Base-by-base conservation (phyloP, 2,113 vertebrate genomes). In the Macroglossus sobrinus region DNA sequence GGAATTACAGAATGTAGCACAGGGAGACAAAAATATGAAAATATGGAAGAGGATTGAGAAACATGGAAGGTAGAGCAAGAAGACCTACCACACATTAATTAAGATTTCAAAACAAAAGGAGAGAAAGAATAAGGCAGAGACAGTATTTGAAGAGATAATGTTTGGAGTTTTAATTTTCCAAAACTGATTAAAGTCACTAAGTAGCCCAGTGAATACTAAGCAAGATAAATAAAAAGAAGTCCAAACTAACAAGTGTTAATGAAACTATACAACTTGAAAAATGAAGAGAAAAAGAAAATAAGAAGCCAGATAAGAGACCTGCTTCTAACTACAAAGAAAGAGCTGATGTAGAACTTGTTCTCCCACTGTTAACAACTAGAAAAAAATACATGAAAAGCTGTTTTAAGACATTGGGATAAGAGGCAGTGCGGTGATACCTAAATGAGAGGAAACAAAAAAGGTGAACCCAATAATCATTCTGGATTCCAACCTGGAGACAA, bases 221-320 rank as follows among this genome's bases (percentile, higher is more conserved):
- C 24, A 90, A 92, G 12, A 92, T 33, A 50, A 66, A 71, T 35
- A 69, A 79, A 92, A 79, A 93, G 2, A 87, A 94, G 55, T 10
- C 38, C 38, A 93, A 1, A 69, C 26, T 55, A 81, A 92, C 26
- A 35, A 45, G 15, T 74, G 15, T 74, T 81, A 78, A 15, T 35
- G 50, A 89, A 91, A 87, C 63, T 45, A 1, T 30, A 79, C 61
- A 93, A 84, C 18, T 55, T 79, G 22, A 84, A 78, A 53, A 81
- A 63, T 80, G 35, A 71, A 78, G 45, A 64, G 38, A 69, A 91
- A 92, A 94, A 84, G 75, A 88, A 91, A 96, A 88, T 11, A 45
- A 80, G 35, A 43, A 71, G 5, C 53, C 14, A 80, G 5, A 9
- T 68, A 75, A 95, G 45, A 80, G 63, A 76, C 33, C 40, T 81